Conservation (phyloP, 2,797 vertebrate species). For the Acrossocheilus wenchowensis region DNA sequence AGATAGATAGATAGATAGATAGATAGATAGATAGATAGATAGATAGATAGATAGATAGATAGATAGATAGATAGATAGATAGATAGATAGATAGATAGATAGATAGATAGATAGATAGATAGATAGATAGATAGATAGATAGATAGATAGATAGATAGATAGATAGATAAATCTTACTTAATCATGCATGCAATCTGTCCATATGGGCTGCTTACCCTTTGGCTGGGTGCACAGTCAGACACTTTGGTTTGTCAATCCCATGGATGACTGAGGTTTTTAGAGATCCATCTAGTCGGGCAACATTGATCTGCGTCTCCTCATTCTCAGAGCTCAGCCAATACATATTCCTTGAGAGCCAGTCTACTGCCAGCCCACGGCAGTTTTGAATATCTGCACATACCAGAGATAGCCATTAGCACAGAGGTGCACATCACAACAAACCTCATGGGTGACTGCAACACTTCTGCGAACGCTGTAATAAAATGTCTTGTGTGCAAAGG, state of each 20-base stretch:
- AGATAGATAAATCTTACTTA: background rate
- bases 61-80: background rate
- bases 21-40: background rate
- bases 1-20: background rate
- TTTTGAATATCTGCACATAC: constrained; percentile 88
- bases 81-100: background rate
- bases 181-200: background rate
- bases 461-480: background rate
- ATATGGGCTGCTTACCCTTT: constrained; percentile 87
- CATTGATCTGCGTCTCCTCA: constrained; percentile 98
- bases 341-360: constrained; percentile 97
- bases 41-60: too few species aligned
- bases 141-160: background rate
- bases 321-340: constrained; percentile 99
- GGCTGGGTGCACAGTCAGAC: constrained; percentile 92
- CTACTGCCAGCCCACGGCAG: constrained; percentile 93
- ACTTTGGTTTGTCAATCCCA: constrained; percentile 96
- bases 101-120: background rate
- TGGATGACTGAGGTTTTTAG: constrained; percentile 98
- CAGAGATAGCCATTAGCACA: constrained; percentile 43
- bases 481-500: constrained; percentile 16
- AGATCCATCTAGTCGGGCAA: constrained; percentile 95
- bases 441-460: background rate
- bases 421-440: constrained; percentile 21
- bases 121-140: background rate